Conservation (phyloP, 2,113 vertebrate species). For the Tragelaphus strepsiceros region DNA sequence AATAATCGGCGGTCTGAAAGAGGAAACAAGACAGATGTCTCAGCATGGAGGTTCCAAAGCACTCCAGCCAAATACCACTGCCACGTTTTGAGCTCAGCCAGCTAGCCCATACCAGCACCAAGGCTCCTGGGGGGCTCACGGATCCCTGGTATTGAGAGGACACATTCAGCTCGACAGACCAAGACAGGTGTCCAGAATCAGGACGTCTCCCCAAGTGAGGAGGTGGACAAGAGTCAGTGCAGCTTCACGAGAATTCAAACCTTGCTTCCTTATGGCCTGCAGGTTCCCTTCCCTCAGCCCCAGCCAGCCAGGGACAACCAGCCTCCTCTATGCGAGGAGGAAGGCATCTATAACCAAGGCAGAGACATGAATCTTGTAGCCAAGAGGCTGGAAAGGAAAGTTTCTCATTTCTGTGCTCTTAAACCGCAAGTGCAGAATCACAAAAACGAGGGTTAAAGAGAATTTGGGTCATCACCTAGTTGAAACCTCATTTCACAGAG, state of each 20-base stretch:
- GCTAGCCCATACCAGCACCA: neutral
- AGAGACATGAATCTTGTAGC: neutral
- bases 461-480: neutral
- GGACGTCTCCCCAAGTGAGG: neutral
- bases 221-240: neutral
- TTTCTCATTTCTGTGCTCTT: neutral
- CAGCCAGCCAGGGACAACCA: neutral
- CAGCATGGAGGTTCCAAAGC: neutral
- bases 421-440: neutral
- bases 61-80: neutral
- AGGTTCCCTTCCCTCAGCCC: neutral
- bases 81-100: neutral
- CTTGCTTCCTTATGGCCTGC: neutral
- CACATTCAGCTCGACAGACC: neutral
- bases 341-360: neutral
- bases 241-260: neutral
- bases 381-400: neutral
- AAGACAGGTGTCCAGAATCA: neutral
- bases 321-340: neutral
- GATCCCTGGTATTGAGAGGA: neutral
- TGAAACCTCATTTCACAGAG: neutral
- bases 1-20: slow-evolving; percentile 93
- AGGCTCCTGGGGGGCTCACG: neutral
- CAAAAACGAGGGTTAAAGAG: neutral
- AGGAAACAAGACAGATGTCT: slow-evolving; percentile 67